These are phyloP conservation scores for Eudorcas thomsonii DNA, from an alignment of 2,113 vertebrate genomes.

Conservation along the genomic window DNA sequence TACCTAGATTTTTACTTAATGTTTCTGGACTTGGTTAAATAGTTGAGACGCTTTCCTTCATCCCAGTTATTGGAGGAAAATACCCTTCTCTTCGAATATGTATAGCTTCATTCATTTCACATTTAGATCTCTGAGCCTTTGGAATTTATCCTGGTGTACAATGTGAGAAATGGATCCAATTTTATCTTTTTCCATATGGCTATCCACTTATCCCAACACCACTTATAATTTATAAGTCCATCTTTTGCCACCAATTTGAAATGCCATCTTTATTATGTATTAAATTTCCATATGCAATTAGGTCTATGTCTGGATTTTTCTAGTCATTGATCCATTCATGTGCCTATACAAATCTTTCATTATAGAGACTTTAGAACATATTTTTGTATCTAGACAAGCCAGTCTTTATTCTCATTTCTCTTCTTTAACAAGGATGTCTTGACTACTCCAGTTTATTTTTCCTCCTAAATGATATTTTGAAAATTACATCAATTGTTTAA, in stretches of 20 bases:
- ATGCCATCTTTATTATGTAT: slow-evolving; percentile 62
- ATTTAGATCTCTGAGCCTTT: slow-evolving; percentile 61
- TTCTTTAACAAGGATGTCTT: not conserved
- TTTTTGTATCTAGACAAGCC: not conserved
- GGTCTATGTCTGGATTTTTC: slow-evolving; percentile 40
- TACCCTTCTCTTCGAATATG: slow-evolving; percentile 44
- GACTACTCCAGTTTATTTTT: not conserved
- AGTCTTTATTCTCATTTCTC: not conserved
- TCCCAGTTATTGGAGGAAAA: slow-evolving; percentile 36
- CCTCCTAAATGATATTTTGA: not conserved
- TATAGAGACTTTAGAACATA: not conserved
- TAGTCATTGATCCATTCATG: not conserved
- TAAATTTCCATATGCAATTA: slow-evolving; percentile 57
- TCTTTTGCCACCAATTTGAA: slow-evolving; percentile 58
- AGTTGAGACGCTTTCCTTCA: slow-evolving; percentile 14
- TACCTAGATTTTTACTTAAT: not conserved
- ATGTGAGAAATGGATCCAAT: slow-evolving; percentile 69
- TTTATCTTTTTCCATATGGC: slow-evolving; percentile 74
- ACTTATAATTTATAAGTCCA: slow-evolving; percentile 64
- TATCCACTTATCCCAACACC: slow-evolving; percentile 64
- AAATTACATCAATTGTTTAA: not conserved
- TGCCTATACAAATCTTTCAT: not conserved
- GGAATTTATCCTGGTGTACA: slow-evolving; percentile 66
- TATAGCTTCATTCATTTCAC: slow-evolving; percentile 65
- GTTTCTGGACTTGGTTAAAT: slow-evolving; percentile 3